These are phyloP conservation scores for Linyphia triangularis DNA, from an alignment of 2,888 invertebrate species.

Conservation along the genomic window DNA sequence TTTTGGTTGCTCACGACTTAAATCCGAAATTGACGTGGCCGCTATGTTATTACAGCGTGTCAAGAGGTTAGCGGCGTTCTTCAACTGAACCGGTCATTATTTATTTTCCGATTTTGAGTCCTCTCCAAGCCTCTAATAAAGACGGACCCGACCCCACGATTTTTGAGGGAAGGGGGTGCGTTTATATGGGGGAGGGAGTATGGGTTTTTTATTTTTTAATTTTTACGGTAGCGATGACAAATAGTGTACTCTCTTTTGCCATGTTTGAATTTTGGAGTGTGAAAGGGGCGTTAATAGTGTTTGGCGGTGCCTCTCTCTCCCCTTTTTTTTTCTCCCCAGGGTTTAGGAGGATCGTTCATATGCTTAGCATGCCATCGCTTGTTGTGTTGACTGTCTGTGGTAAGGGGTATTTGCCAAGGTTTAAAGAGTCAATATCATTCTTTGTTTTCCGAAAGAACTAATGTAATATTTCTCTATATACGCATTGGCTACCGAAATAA, in stretches of 20 bases:
- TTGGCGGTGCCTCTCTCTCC: conserved; percentile 8
- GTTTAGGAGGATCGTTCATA: conserved; percentile 1
- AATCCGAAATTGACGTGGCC: conserved; percentile 50
- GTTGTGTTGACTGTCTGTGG: conserved; percentile 7
- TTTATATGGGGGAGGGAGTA: background rate
- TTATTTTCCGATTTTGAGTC: conserved; percentile 74
- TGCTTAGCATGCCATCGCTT: background rate
- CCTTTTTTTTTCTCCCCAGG: background rate
- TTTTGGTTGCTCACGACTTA: conserved; percentile 62
- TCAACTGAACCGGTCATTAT: conserved; percentile 70
- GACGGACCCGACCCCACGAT: conserved; percentile 67
- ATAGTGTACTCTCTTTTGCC: conserved; percentile 27
- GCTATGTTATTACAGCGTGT: conserved; percentile 68
- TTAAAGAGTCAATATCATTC: too few species aligned
- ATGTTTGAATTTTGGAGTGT: background rate
- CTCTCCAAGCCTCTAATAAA: conserved; percentile 67
- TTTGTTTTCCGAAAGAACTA: too few species aligned
- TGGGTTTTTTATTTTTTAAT: conserved; percentile 31
- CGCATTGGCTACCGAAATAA: too few species aligned
- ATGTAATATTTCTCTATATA: too few species aligned
- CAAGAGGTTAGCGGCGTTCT: conserved; percentile 64
- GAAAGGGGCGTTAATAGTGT: conserved; percentile 35
- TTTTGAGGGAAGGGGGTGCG: conserved; percentile 10
- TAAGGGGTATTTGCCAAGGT: too few species aligned
- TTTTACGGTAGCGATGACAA: conserved; percentile 73